A percentile compares a stretch with the other conserved stretches of the same genome.
Evolutionary conservation across 2,797 vertebrate species (phyloP).

Genomic region (Delichon dasypus): DNA sequence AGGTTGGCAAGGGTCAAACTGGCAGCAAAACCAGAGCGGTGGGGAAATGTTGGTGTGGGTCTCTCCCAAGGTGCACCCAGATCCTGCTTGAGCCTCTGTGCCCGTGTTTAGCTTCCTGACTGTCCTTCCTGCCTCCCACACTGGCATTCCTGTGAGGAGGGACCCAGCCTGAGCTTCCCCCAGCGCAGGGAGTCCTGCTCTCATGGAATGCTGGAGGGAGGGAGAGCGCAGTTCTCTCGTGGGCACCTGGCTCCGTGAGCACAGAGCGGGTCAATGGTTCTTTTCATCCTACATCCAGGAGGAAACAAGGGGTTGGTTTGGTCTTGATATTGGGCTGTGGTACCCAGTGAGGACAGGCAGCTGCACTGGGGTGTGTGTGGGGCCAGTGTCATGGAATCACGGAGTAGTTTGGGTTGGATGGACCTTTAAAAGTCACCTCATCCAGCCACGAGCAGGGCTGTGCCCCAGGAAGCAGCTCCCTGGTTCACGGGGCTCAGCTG

Average conservation of each 20-base stretch:
- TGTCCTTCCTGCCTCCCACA: not conserved
- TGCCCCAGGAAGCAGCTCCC: rapidly evolving
- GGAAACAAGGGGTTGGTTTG: not conserved
- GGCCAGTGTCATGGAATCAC: rapidly evolving
- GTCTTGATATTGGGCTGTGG: not conserved
- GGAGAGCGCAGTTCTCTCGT: rapidly evolving
- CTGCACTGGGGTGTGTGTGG: not conserved
- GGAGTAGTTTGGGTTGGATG: not conserved
- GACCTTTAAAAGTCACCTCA: not conserved
- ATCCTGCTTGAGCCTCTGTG: not conserved
- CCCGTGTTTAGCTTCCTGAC: rapidly evolving
- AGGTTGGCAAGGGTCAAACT: not conserved
- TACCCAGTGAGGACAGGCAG: not conserved
- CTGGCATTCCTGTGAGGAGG: rapidly evolving
- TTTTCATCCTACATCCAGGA: too few relatives aligned
- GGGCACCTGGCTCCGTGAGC: not conserved
- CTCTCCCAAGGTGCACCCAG: rapidly evolving
- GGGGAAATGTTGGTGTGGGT: rapidly evolving
- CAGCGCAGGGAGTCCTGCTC: not conserved
- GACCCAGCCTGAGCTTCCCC: not conserved
- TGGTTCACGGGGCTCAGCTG: not conserved
- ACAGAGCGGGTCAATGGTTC: rapidly evolving
- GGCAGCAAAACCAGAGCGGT: not conserved
- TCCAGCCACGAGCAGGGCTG: not conserved
- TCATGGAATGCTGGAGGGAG: not conserved